A percentile compares a stretch with the other conserved stretches of the same genome.
Evolutionary conservation across 2,113 vertebrate species (phyloP).

Genomic region (Equus quagga): DNA sequence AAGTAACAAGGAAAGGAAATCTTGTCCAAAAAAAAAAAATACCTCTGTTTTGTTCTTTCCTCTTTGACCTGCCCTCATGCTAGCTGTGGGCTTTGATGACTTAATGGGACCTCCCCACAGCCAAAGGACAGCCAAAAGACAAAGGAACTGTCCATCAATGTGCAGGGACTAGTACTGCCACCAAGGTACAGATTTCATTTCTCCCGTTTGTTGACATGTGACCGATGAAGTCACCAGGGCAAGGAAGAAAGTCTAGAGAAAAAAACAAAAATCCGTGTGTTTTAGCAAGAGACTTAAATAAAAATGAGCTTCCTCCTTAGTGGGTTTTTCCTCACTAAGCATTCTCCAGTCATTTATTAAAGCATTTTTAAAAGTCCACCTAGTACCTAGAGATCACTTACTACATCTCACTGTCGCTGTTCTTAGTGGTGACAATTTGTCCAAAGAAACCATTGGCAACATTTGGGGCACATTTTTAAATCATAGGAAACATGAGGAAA

Average conservation of each 20-base stretch:
- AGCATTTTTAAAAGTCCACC: neutral
- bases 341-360: neutral
- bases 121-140: neutral
- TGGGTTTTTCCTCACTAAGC: neutral
- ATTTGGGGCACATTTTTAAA: neutral
- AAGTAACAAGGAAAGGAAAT: conserved; percentile 51
- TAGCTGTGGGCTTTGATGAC: neutral
- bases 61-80: neutral
- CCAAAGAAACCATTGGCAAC: conserved; percentile 5
- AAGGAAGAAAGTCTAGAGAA: neutral
- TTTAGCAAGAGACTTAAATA: conserved; percentile 51
- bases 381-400: neutral
- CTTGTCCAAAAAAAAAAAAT: neutral
- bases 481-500: neutral
- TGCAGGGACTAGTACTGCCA: neutral
- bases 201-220: conserved; percentile 20
- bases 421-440: neutral
- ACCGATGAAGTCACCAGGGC: conserved; percentile 27
- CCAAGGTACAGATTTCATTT: conserved; percentile 36
- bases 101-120: neutral
- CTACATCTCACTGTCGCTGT: neutral
- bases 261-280: neutral
- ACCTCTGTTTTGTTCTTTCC: neutral
- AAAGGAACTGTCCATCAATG: neutral
- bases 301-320: neutral